A percentile compares a stretch with the other conserved stretches of the same genome.
Evolutionary conservation across 2,113 vertebrate species (phyloP).

Genomic region (Percopsis transmontana): DNA sequence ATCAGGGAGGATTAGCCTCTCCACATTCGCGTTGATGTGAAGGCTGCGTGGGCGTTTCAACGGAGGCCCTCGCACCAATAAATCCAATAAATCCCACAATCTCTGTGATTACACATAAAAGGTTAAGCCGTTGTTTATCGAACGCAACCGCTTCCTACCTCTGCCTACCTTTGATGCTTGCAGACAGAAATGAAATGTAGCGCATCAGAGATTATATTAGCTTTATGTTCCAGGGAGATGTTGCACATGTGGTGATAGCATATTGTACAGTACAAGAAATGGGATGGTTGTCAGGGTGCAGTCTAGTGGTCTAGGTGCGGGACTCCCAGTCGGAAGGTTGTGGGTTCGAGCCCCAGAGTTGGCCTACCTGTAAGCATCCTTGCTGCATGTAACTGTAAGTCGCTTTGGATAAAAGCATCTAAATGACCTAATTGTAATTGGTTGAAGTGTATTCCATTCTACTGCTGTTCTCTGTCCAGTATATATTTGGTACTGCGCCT

Average conservation of each 20-base stretch:
- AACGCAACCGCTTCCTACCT: slow-evolving; percentile 5
- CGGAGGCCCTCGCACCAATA: neutral
- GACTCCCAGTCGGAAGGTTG: too few species aligned
- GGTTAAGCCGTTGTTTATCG: slow-evolving; percentile 26
- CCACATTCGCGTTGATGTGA: slow-evolving; percentile 11
- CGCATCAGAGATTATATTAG: neutral
- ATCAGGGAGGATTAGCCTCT: slow-evolving; percentile 20
- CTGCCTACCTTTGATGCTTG: neutral
- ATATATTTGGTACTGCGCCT: too few species aligned
- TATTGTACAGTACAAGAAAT: too few species aligned
- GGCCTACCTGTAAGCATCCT: too few species aligned
- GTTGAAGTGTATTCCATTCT: too few species aligned
- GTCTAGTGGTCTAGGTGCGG: too few species aligned
- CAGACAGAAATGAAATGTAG: slow-evolving; percentile 10
- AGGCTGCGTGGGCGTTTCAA: slow-evolving; percentile 8
- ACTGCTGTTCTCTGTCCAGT: too few species aligned
- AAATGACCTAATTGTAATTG: too few species aligned
- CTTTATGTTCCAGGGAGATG: neutral
- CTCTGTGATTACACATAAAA: slow-evolving; percentile 33
- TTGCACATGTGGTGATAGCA: neutral
- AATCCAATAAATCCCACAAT: slow-evolving; percentile 13
- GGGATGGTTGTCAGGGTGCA: too few species aligned
- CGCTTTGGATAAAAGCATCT: too few species aligned
- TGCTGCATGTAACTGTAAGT: too few species aligned
- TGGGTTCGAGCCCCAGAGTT: too few species aligned